Conservation (phyloP, 2,113 vertebrate species). For the Pterocles gutturalis region DNA sequence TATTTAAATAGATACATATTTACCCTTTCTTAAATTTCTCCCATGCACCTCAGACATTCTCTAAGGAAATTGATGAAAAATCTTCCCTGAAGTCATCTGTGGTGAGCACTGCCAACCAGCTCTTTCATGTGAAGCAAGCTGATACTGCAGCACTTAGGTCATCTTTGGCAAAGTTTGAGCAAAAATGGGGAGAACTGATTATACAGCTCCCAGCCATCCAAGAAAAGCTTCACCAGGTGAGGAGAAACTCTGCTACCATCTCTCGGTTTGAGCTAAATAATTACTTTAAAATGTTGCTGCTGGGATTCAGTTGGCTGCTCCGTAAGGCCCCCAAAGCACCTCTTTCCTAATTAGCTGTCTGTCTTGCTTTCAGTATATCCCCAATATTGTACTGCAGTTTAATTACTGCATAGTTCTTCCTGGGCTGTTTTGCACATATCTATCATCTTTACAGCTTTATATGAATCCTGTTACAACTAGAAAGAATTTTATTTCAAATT, state of each 20-base stretch:
- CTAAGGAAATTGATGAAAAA: slow-evolving; percentile 83
- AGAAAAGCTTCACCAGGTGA: slow-evolving; percentile 87
- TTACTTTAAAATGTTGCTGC: slow-evolving; percentile 18
- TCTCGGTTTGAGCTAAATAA: not conserved
- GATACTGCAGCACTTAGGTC: slow-evolving; percentile 76
- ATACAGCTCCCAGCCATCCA: slow-evolving; percentile 78
- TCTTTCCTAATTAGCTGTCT: slow-evolving; percentile 28
- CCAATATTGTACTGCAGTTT: slow-evolving; percentile 35
- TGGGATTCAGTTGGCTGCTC: slow-evolving; percentile 12
- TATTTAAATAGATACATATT: not conserved
- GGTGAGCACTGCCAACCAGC: slow-evolving; percentile 81
- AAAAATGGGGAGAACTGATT: slow-evolving; percentile 84
- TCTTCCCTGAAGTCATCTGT: slow-evolving; percentile 82
- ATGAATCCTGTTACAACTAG: not conserved
- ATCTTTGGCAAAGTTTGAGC: slow-evolving; percentile 81
- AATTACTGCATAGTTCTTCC: slow-evolving; percentile 37
- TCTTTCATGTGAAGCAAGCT: slow-evolving; percentile 80
- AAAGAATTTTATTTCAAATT: not conserved
- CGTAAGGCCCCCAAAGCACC: not conserved
- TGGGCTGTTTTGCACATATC: not conserved
- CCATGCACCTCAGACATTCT: slow-evolving; percentile 77
- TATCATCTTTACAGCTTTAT: slow-evolving; percentile 26
- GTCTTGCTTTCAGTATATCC: slow-evolving; percentile 31
- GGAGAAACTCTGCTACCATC: not conserved
- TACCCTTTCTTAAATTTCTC: not conserved